A percentile compares a stretch with the other conserved stretches of the same genome.
These are phyloP conservation scores for Paguma larvata DNA, from an alignment of 2,797 vertebrate genomes.

Conservation along the genomic window DNA sequence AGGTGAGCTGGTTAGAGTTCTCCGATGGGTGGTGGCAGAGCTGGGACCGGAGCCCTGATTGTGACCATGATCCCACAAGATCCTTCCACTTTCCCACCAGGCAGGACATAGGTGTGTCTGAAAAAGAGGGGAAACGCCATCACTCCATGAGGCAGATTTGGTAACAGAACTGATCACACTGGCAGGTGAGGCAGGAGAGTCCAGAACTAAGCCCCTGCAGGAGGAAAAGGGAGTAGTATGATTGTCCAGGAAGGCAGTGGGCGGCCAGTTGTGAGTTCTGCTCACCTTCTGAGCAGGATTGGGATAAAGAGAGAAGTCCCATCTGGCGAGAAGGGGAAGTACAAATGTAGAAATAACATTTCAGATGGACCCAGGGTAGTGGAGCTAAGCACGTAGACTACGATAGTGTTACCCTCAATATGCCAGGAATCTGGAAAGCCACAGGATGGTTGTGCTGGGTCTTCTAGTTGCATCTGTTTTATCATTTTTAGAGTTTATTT, in stretches of 20 bases:
- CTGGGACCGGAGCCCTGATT: not conserved
- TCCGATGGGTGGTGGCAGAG: not conserved
- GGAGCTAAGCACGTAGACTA: not conserved
- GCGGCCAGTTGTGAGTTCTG: not conserved
- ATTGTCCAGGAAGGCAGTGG: not conserved
- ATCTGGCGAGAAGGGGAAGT: not conserved
- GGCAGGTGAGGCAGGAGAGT: not conserved
- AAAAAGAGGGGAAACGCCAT: not conserved
- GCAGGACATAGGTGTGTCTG: not conserved
- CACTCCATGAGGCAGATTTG: not conserved
- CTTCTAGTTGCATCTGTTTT: not conserved
- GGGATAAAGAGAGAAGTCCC: not conserved
- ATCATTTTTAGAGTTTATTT: not conserved
- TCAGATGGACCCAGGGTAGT: not conserved
- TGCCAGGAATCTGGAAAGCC: not conserved
- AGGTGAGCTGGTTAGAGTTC: not conserved
- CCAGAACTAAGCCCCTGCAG: not conserved
- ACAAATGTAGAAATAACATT: not conserved
- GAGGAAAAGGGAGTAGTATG: not conserved
- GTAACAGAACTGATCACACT: not conserved
- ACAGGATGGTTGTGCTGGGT: not conserved
- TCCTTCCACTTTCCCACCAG: rapidly evolving
- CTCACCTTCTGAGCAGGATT: not conserved
- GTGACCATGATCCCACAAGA: not conserved
- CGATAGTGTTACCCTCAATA: not conserved